phyloP scores from a whole-genome alignment of 2,113 vertebrate genomes.

The Lathamus discolor region DNA sequence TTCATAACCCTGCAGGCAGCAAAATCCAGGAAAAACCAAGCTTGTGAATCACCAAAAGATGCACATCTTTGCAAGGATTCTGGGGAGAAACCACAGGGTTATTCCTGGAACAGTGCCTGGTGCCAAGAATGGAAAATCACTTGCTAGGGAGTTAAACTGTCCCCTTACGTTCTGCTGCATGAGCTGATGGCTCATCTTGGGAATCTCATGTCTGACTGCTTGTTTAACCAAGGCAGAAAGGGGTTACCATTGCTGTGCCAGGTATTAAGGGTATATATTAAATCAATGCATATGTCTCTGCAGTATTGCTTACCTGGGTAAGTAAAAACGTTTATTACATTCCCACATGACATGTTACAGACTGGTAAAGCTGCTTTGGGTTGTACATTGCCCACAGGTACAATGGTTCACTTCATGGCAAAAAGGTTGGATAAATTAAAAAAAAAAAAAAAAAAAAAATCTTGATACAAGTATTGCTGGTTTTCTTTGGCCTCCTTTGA shows the following conservation, averaged over 20 bases:
- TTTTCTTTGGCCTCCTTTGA: not conserved
- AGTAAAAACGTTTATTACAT: conserved; percentile 8
- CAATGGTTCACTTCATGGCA: not conserved
- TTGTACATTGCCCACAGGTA: not conserved
- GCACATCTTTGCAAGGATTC: conserved; percentile 17
- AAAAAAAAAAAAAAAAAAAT: not conserved
- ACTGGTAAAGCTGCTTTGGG: not conserved
- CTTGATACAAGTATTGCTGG: not conserved
- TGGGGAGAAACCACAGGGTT: not conserved
- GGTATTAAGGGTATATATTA: not conserved
- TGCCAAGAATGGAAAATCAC: conserved; percentile 46
- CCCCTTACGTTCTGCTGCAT: conserved; percentile 41
- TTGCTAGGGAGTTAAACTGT: conserved; percentile 19
- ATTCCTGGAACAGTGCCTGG: conserved; percentile 44
- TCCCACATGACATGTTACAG: not conserved
- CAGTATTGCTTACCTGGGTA: not conserved
- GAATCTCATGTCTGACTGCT: not conserved
- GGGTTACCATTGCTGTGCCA: not conserved
- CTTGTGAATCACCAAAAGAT: conserved; percentile 33
- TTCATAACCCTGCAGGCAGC: not conserved
- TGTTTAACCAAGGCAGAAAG: not conserved
- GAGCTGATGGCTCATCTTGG: conserved; percentile 28
- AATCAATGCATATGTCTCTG: conserved; percentile 7
- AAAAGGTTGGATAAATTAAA: not conserved
- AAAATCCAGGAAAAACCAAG: conserved; percentile 31